Evolutionary conservation across 2,113 vertebrate genomes (phyloP), one percentile per base, ranked within the genome.

Genomic region (Lophura nycthemera): DNA sequence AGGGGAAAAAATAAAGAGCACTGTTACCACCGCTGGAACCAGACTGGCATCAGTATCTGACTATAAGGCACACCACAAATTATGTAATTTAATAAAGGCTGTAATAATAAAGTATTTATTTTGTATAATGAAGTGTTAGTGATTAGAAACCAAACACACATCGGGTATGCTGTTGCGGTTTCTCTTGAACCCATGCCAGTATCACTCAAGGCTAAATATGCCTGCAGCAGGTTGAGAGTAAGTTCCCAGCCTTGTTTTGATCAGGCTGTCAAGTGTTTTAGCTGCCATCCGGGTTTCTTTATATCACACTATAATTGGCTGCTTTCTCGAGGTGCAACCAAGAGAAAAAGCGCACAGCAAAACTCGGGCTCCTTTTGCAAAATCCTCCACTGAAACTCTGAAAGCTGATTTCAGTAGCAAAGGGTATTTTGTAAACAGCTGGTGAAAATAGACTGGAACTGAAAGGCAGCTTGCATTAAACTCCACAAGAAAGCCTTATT

Each of bases 31-130:
- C 82, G 73, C 67, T 14, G 16, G 83, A 92, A 89, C 45, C 95
- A 96, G 94, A 73, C 93, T 89, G 73, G 93, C 95, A 95, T 95
- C 95, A 92, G 92, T 21, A 96, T 81, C 93, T 73, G 3, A 45
- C 94, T 92, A 83, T 74, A 88, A 90, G 95, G 92, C 97, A 95
- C 0, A 60, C 95, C 71, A 1, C 88, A 93, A 97, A 96, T 94
- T 74, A 91, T 86, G 94, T 93, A 94, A 97, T 96, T 96, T 95
- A 96, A 97, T 96, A 96, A 97, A 96, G 91, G 88, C 92, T 90
- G 91, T 93, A 96, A 96, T 96, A 96, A 97, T 96, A 94, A 97
- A 97, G 94, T 95, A 97, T 97, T 97, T 96, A 97, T 96, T 97
- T 96, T 92, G 75, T 93, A 94, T 97, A 97, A 97, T 97, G 96